Evolutionary conservation across 2,113 vertebrate species (phyloP).

Genomic region (Pomatostomus ruficeps): DNA sequence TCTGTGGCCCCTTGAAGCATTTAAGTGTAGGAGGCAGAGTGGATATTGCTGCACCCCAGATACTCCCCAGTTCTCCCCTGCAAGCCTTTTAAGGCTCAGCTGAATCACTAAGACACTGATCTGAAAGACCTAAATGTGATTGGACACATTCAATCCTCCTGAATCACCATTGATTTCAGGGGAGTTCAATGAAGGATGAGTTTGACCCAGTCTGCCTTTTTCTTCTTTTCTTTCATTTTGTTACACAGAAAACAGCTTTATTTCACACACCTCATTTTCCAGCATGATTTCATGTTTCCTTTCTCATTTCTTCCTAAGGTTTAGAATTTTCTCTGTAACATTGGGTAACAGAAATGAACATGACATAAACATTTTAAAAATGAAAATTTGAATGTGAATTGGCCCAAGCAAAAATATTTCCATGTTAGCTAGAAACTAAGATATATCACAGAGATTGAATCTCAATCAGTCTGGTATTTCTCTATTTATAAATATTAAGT

Average conservation of each 20-base stretch:
- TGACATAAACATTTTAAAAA: not conserved
- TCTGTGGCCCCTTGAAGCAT: not conserved
- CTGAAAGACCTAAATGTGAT: not conserved
- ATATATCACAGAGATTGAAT: not conserved
- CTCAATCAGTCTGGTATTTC: not conserved
- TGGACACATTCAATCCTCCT: slow-evolving; percentile 2
- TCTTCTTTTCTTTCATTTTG: not conserved
- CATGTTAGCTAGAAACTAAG: not conserved
- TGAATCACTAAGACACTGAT: not conserved
- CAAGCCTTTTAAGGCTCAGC: not conserved
- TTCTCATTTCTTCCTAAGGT: not conserved
- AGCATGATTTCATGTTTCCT: not conserved
- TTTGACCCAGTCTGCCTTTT: not conserved
- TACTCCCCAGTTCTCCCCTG: not conserved
- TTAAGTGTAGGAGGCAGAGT: not conserved
- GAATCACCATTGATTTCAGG: slow-evolving; percentile 3
- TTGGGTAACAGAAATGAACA: not conserved
- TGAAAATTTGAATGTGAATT: not conserved
- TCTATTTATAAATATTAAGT: not conserved
- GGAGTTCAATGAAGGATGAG: slow-evolving; percentile 4
- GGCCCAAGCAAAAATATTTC: not conserved
- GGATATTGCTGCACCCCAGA: not conserved
- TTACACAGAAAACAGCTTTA: not conserved
- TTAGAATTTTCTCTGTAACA: not conserved
- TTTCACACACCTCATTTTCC: not conserved